These are phyloP conservation scores for Ophioninae sp. DNA, from an alignment of 2,888 invertebrate genomes.

Conservation along the genomic window DNA sequence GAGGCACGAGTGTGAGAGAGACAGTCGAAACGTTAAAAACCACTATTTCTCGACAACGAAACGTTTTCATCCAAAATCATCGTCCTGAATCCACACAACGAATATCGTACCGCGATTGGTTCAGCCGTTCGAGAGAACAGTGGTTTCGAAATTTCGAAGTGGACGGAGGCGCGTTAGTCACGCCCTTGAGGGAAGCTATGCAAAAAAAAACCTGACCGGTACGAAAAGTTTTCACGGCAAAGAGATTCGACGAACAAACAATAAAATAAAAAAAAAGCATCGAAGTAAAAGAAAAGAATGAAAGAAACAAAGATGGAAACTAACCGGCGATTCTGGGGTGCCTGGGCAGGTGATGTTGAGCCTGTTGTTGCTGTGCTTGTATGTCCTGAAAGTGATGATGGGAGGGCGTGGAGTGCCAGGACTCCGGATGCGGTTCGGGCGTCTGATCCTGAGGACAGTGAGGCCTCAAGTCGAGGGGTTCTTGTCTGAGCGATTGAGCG, in stretches of 20 bases:
- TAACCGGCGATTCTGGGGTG: constrained; percentile 75
- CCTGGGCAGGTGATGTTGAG: constrained; percentile 67
- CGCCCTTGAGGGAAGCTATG: too few relatives aligned
- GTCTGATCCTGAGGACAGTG: constrained; percentile 83
- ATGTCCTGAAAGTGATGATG: constrained; percentile 78
- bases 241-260: constrained; percentile 6
- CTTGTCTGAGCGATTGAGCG: constrained; percentile 86
- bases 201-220: not conserved
- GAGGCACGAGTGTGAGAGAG: too few relatives aligned
- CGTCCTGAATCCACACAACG: too few relatives aligned
- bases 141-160: too few relatives aligned
- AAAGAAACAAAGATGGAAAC: constrained; percentile 22
- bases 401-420: constrained; percentile 72
- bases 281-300: constrained; percentile 17
- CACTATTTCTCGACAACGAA: too few relatives aligned
- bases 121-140: too few relatives aligned
- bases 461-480: constrained; percentile 91
- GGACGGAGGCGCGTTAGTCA: too few relatives aligned
- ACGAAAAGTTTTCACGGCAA: constrained; percentile 13
- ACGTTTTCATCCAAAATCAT: too few relatives aligned
- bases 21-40: too few relatives aligned
- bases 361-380: constrained; percentile 68
- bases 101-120: too few relatives aligned
- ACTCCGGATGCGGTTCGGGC: constrained; percentile 76
- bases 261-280: not conserved